phyloP scores from a whole-genome alignment of 2,888 invertebrate species.

The Drosophila pseudotakahashii region DNA sequence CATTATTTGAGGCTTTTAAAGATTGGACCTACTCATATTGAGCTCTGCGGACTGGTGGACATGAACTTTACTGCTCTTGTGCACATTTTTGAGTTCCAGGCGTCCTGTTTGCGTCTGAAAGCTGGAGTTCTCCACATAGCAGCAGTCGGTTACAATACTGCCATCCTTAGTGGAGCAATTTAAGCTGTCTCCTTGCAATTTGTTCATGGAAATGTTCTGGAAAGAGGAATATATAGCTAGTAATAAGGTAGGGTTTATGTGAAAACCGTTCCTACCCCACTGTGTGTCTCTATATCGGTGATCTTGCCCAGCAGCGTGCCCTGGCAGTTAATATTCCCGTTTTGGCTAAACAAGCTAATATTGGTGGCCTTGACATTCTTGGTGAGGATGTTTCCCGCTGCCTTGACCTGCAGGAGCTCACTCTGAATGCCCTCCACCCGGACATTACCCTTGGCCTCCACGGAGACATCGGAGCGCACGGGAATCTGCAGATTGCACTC shows the following conservation, averaged over 20 bases:
- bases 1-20: not conserved
- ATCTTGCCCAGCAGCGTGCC: slow-evolving; percentile 77
- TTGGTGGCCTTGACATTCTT: slow-evolving; percentile 76
- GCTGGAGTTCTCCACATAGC: slow-evolving; percentile 81
- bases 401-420: slow-evolving; percentile 67
- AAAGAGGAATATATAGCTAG: not conserved
- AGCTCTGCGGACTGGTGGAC: slow-evolving; percentile 78
- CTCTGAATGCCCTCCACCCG: slow-evolving; percentile 74
- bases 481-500: slow-evolving; percentile 79
- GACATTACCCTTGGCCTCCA: slow-evolving; percentile 64
- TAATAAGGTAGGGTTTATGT: accelerated
- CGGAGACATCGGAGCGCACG: slow-evolving; percentile 74
- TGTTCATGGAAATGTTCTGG: slow-evolving; percentile 79
- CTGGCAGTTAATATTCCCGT: slow-evolving; percentile 77
- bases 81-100: slow-evolving; percentile 81
- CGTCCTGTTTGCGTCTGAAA: slow-evolving; percentile 81
- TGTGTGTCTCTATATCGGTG: slow-evolving; percentile 69
- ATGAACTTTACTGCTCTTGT: slow-evolving; percentile 77
- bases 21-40: slow-evolving; percentile 78
- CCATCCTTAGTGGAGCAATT: slow-evolving; percentile 77
- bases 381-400: slow-evolving; percentile 67
- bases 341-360: slow-evolving; percentile 70
- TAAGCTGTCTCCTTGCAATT: slow-evolving; percentile 81
- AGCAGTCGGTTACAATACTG: slow-evolving; percentile 78
- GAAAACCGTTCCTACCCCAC: slow-evolving; percentile 37